Evolutionary conservation across 1,140 invertebrate species (phyloP), one percentile per base, ranked within the genome.

Genomic region (Drosophila kikkawai): DNA sequence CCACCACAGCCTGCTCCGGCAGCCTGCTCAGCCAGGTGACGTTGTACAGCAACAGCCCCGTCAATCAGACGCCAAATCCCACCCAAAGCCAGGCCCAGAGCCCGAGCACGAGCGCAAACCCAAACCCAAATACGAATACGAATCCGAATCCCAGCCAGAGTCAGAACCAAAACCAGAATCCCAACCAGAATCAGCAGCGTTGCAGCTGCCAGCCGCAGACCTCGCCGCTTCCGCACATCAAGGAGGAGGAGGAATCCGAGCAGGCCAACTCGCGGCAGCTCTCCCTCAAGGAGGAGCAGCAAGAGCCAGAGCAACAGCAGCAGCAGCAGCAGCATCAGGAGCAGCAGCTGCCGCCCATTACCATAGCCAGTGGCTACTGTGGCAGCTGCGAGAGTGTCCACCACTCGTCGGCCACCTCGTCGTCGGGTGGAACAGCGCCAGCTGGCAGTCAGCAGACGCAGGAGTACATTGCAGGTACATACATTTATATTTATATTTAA

Each of bases 221-320:
- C 32, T 94, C 94, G 8, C 94, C 94, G 37, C 80, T 95, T 50
- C 94, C 94, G 2, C 94, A 94, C 55, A 95, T 95, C 59, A 94
- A 95, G 80, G 94, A 95, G 80, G 94, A 95, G 75, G 93, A 93
- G 77, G 94, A 95, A 83, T 94, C 94, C 53, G 94, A 95, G 56
- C 94, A 94, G 70, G 93, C 74, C 93, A 93, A 91, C 93, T 92
- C 93, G 87, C 92, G 93, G 82, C 93, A 66, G 78, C 80, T 51
- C 64, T 90, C 75, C 12, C 11, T 55, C 56, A 94, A 95, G 82
- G 94, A 95, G 74, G 81, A 60, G 17, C 58, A 58, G 22, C 19
- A 29, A 26, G 22, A 63, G 74, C 80, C 95, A 73, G 80, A 47
- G 17, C 56, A 55, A n/a, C n/a, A 22, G n/a, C 22, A 22, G 32